Conservation (phyloP, 2,797 vertebrate genomes). For the Scolopax rusticola region DNA sequence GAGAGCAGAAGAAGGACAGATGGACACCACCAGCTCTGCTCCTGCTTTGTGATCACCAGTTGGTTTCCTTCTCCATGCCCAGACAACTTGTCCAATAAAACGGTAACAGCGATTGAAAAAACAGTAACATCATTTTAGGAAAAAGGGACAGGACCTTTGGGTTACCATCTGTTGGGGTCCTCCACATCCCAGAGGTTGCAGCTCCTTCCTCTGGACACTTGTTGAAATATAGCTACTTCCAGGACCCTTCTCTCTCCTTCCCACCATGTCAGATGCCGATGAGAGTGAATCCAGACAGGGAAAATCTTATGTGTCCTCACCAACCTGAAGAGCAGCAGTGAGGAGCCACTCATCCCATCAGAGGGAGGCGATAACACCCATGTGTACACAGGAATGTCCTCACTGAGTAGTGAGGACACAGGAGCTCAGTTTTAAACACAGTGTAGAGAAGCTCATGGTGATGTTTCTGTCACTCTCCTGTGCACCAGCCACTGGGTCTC, state of each 20-base stretch:
- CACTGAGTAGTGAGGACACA: background rate
- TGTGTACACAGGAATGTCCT: background rate
- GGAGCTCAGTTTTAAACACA: no score
- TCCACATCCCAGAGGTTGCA: background rate
- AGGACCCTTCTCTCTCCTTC: background rate
- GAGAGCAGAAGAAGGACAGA: background rate
- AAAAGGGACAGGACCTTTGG: background rate
- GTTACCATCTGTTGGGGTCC: background rate
- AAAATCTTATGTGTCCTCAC: no score
- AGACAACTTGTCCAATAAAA: background rate
- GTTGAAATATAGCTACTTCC: background rate
- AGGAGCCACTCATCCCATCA: background rate
- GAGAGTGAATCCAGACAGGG: background rate
- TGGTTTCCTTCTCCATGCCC: background rate
- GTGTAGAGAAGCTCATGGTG: background rate
- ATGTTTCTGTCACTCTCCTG: background rate
- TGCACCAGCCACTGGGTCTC: background rate
- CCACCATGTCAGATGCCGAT: accelerated
- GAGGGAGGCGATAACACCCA: background rate
- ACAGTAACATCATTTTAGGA: no score
- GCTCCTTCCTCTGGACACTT: background rate
- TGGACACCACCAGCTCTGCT: background rate
- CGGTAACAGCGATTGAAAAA: background rate
- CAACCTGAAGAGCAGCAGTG: background rate
- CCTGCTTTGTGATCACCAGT: background rate